These are phyloP conservation scores for Trichogramma dendrolimi DNA, from an alignment of 2,888 invertebrate genomes.

Conservation along the genomic window DNA sequence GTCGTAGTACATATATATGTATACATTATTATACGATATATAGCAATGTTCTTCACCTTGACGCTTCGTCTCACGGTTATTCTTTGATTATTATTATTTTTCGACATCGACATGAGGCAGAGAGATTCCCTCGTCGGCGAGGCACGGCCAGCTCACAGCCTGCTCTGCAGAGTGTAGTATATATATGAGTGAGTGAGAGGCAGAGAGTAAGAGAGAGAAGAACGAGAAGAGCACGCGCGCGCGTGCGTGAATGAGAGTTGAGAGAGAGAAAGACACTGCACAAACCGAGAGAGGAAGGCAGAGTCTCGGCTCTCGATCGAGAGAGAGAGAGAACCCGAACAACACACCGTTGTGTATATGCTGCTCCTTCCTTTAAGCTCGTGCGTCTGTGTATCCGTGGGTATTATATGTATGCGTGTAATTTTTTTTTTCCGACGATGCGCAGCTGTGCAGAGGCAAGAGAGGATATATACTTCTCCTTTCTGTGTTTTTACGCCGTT, in stretches of 20 bases:
- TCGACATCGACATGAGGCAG: no score
- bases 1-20: neutral
- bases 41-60: slow-evolving; percentile 26
- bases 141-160: no score
- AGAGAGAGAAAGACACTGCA: neutral
- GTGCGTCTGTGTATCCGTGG: no score
- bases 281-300: no score
- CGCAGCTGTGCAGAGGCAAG: neutral
- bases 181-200: slow-evolving; percentile 5
- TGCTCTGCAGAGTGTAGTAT: no score
- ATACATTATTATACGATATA: neutral
- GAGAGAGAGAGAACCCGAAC: neutral
- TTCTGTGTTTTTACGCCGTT: neutral
- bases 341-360: no score
- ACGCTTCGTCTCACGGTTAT: slow-evolving; percentile 10
- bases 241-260: slow-evolving; percentile 6
- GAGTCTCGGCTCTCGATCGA: no score
- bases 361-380: no score
- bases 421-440: no score
- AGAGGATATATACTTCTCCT: slow-evolving; percentile 4
- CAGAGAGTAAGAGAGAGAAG: slow-evolving; percentile 11
- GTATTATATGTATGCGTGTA: no score
- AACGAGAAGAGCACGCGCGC: slow-evolving; percentile 9
- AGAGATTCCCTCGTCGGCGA: no score
- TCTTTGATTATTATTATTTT: no score